Evolutionary conservation across 1,140 invertebrate species (phyloP).

Genomic region (Drosophila arawakana): DNA sequence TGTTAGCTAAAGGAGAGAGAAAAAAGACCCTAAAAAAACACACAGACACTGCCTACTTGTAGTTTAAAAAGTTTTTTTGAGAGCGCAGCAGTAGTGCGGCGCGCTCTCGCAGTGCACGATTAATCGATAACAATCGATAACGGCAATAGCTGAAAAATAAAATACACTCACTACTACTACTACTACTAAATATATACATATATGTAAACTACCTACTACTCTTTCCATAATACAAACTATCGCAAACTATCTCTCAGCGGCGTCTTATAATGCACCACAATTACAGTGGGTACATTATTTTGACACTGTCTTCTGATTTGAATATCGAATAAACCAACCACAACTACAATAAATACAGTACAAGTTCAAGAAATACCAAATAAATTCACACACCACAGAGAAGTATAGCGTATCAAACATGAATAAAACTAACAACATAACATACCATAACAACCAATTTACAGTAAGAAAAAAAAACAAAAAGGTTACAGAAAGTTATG

Average conservation of each 20-base stretch:
- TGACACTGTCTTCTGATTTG: conserved; percentile 85
- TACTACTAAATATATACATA: conserved; percentile 50
- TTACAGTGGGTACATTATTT: conserved; percentile 81
- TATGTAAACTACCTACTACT: conserved; percentile 64
- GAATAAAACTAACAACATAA: conserved; percentile 34
- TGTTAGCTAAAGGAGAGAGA: conserved; percentile 3
- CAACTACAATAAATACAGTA: conserved; percentile 59
- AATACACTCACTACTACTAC: conserved; percentile 59
- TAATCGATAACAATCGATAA: conserved; percentile 19
- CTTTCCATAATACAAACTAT: conserved; percentile 81
- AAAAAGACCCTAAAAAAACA: conserved; percentile 26
- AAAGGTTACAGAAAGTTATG: neutral
- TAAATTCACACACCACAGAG: conserved; percentile 65
- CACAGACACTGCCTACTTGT: conserved; percentile 27
- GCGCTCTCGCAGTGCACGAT: conserved; percentile 37
- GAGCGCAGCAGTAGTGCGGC: conserved; percentile 47
- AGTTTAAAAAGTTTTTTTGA: conserved; percentile 14
- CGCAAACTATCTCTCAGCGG: conserved; percentile 73
- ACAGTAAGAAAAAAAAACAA: conserved; percentile 26
- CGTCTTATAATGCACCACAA: conserved; percentile 81
- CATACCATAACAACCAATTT: conserved; percentile 26
- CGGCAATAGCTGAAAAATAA: neutral
- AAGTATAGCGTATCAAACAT: conserved; percentile 78
- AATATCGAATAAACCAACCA: conserved; percentile 73
- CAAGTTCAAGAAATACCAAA: conserved; percentile 51